Conservation (phyloP, 2,797 vertebrate species). For the Bradypodion pumilum region DNA sequence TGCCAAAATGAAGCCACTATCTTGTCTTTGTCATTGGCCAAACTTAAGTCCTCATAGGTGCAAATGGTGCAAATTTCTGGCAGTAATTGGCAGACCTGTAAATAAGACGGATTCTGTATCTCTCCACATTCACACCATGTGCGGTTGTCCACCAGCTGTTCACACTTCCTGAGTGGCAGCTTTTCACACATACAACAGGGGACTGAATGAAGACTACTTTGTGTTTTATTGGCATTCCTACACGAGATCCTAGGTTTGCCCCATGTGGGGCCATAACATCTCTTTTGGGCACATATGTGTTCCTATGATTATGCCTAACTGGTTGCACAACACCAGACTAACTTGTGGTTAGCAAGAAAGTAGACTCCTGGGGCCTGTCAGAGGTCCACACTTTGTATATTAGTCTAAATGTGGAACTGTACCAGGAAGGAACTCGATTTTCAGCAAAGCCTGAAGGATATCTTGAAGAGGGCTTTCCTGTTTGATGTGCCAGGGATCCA, state of each 20-base stretch:
- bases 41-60: too few relatives aligned
- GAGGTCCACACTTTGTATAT: background rate
- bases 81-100: too few relatives aligned
- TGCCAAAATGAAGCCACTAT: too few relatives aligned
- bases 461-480: background rate
- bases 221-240: background rate
- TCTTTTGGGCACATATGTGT: background rate
- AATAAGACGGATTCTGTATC: too few relatives aligned
- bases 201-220: too few relatives aligned
- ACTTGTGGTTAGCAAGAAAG: background rate
- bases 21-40: too few relatives aligned
- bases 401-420: background rate
- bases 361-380: background rate
- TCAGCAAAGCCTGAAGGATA: background rate
- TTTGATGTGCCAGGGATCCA: background rate
- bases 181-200: background rate
- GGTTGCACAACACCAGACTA: background rate
- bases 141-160: too few relatives aligned
- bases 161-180: background rate
- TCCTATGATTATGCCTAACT: background rate
- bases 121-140: too few relatives aligned
- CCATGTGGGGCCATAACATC: background rate
- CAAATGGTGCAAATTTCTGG: too few relatives aligned
- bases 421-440: background rate
- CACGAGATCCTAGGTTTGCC: background rate